Percentiles rank a stretch among this genome's conserved stretches.
Conservation (phyloP, 2,113 vertebrate species). For the Cynocephalus volans region DNA sequence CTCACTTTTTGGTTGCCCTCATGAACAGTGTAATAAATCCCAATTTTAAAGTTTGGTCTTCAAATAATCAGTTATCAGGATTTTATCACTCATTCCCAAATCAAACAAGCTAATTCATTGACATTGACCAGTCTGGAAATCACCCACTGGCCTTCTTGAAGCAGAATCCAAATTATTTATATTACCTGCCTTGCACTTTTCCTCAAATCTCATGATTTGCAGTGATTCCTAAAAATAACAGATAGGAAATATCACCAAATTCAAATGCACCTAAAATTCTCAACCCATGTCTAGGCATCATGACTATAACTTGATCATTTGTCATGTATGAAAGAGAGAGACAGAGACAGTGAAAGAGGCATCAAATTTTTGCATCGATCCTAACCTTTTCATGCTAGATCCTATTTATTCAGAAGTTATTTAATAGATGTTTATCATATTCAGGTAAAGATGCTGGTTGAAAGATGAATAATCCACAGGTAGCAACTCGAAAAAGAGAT, state of each 20-base stretch:
- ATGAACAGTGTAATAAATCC: neutral
- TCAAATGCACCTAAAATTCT: neutral
- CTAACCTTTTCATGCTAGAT: neutral
- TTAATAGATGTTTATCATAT: neutral
- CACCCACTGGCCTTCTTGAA: neutral
- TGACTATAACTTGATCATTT: neutral
- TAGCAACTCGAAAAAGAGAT: neutral
- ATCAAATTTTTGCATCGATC: neutral
- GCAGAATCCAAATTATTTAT: neutral
- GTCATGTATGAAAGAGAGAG: neutral
- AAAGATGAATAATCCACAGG: neutral
- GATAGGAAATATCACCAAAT: neutral
- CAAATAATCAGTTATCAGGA: neutral
- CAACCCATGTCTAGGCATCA: neutral
- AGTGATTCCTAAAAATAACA: neutral
- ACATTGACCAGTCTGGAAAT: neutral
- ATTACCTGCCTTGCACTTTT: neutral
- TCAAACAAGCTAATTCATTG: neutral
- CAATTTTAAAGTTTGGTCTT: neutral
- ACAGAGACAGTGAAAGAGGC: neutral
- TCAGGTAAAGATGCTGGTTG: neutral
- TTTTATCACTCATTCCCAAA: neutral
- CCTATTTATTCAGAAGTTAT: neutral
- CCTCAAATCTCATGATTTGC: neutral
- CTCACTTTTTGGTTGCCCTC: neutral